Conservation (phyloP, 2,888 invertebrate species). For the Drosophila imparisetae region DNA sequence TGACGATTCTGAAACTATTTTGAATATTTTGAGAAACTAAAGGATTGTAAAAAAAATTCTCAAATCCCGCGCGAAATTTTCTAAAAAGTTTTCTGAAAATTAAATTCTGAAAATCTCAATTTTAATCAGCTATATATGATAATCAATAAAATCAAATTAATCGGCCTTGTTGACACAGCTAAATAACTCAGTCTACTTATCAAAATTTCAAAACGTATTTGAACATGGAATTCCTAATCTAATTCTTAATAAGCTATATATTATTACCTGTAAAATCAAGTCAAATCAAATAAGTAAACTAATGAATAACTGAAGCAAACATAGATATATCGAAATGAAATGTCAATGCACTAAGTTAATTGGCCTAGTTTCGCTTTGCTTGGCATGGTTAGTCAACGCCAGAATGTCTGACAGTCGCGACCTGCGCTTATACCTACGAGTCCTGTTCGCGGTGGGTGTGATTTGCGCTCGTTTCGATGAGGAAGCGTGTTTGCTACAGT, state of each 20-base stretch:
- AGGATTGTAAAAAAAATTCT: too few relatives aligned
- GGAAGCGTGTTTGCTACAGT: conserved; percentile 29
- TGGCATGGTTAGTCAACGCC: conserved; percentile 21
- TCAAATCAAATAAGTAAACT: neutral
- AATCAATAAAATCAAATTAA: neutral
- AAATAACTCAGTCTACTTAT: neutral
- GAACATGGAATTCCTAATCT: neutral
- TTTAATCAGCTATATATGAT: neutral
- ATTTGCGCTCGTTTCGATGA: conserved; percentile 49
- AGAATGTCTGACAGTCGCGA: conserved; percentile 53
- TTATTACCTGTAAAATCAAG: neutral
- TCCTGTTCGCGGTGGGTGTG: conserved; percentile 49
- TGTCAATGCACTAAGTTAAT: conserved; percentile 22
- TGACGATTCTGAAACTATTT: too few relatives aligned
- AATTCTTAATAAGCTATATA: neutral
- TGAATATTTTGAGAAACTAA: too few relatives aligned
- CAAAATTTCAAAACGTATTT: neutral
- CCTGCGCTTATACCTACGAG: conserved; percentile 47
- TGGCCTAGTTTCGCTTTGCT: neutral
- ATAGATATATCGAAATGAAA: conserved; percentile 12
- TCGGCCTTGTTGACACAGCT: neutral
- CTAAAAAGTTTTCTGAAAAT: neutral
- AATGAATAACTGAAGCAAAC: conserved; percentile 8
- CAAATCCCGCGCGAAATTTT: too few relatives aligned
- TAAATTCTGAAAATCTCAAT: conserved; percentile 1